Conservation (phyloP, 2,113 vertebrate species). For the Rutilus rutilus region DNA sequence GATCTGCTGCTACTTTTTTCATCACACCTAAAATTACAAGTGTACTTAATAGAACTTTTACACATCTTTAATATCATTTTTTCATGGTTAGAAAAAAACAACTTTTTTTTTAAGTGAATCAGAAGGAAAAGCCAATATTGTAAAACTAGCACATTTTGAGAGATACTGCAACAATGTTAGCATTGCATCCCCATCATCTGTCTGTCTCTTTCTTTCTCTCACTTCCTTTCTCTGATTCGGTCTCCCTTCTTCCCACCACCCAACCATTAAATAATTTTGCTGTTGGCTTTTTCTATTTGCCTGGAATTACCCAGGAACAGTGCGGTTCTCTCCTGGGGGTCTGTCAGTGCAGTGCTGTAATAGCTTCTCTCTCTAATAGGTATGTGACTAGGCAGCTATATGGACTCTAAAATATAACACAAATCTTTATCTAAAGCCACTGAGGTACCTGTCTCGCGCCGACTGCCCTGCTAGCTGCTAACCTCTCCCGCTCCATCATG, state of each 20-base stretch:
- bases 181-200: constrained; percentile 44
- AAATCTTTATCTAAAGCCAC: constrained; percentile 85
- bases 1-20: not conserved
- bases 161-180: constrained; percentile 51
- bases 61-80: not conserved
- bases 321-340: constrained; percentile 79
- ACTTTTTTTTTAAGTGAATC: not conserved
- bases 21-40: no score
- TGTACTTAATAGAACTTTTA: not conserved
- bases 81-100: not conserved
- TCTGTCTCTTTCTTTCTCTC: not conserved
- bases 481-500: constrained; percentile 50
- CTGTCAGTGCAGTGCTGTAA: constrained; percentile 67
- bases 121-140: constrained; percentile 43
- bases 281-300: constrained; percentile 76
- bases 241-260: constrained; percentile 22
- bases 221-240: not conserved
- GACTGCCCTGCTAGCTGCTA: constrained; percentile 41
- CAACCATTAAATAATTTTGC: constrained; percentile 81
- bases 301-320: constrained; percentile 83
- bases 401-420: constrained; percentile 83
- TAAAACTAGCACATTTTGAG: constrained; percentile 39
- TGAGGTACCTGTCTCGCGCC: constrained; percentile 67
- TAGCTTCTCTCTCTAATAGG: constrained; percentile 79
- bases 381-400: constrained; percentile 80